Evolutionary conservation across 2,888 invertebrate species (phyloP).

Genomic region (Scotopteryx bipunctaria): DNA sequence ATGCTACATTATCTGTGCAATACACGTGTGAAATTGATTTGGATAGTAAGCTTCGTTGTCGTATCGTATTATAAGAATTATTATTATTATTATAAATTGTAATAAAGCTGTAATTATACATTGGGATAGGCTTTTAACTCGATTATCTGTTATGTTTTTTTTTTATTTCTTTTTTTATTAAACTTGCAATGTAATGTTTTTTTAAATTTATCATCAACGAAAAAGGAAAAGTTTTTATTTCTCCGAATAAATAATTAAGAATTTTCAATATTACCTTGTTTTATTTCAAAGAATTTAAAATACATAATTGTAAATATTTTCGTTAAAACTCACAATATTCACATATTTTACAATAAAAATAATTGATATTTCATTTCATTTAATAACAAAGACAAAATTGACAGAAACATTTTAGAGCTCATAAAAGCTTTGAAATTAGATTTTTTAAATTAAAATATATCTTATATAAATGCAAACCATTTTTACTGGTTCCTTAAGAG

Average conservation of each 20-base stretch:
- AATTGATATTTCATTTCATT: background rate
- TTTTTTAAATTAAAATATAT: background rate
- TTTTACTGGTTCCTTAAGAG: background rate
- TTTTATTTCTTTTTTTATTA: conserved; percentile 56
- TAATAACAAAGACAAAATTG: background rate
- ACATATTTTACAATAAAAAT: background rate
- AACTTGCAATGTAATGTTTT: conserved; percentile 54
- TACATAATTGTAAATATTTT: conserved; percentile 2
- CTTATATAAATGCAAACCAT: background rate
- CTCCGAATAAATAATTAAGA: conserved; percentile 79
- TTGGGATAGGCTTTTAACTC: conserved; percentile 73
- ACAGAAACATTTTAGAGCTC: background rate
- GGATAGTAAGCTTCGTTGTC: conserved; percentile 61
- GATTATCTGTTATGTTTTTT: conserved; percentile 72
- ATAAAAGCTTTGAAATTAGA: background rate
- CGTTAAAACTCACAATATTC: conserved; percentile 1
- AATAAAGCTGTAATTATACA: conserved; percentile 72
- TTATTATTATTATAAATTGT: conserved; percentile 67
- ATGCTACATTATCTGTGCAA: conserved; percentile 77
- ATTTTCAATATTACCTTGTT: conserved; percentile 59
- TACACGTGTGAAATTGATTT: conserved; percentile 69
- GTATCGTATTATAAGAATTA: conserved; percentile 56
- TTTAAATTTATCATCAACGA: conserved; percentile 59
- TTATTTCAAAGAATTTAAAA: conserved; percentile 47
- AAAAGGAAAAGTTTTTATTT: conserved; percentile 69